Evolutionary conservation across 1,140 invertebrate species (phyloP), one percentile per base, ranked within the genome.

Genomic region (Aphelenchoides fujianensis): DNA sequence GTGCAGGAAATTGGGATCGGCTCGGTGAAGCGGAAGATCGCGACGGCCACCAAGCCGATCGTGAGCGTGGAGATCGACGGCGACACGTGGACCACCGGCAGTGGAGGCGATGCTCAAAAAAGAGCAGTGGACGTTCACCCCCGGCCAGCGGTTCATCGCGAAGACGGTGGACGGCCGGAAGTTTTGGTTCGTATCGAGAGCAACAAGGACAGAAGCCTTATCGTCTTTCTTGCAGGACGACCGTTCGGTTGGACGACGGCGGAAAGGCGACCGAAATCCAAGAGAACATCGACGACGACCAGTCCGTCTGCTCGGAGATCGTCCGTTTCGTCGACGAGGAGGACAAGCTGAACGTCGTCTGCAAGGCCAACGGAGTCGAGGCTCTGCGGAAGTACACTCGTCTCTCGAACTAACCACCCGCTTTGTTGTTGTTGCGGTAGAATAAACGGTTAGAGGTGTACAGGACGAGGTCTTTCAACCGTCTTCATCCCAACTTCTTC

Each of bases 291-390:
- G 19, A 19, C 5, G 23, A 19, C 7, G 55, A 59, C 55, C 12
- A 19, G 12, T 7, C 5, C 34, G 5, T 19, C 5, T 59, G 55
- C 19, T 59, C 55, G 23, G 34, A 59, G 19, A 59, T 59, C 28
- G 5, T 5, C 7, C 55, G 55, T 59, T 59, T 30, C 55, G 55
- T 59, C 27, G 55, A 59, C 55, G 55, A 59, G 34, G 34, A 59
- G 27, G 55, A 59, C 34, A 5, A 59, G 23, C 34, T 59, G 55
- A 59, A 7, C 34, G 55, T 19, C 12, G 34, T 59, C 5, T 59
- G 55, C 34, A 5, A 59, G 23, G 55, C 55, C 28, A 59, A 59
- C 5, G 55, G 19, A 5, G 55, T 59, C 34, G 55, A 7, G 23
- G 5, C 55, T 7, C 5, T 16, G 7, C 5, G 55, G 5, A 19